Evolutionary conservation across 2,113 vertebrate genomes (phyloP).

Genomic region (Lipophrys pholis): DNA sequence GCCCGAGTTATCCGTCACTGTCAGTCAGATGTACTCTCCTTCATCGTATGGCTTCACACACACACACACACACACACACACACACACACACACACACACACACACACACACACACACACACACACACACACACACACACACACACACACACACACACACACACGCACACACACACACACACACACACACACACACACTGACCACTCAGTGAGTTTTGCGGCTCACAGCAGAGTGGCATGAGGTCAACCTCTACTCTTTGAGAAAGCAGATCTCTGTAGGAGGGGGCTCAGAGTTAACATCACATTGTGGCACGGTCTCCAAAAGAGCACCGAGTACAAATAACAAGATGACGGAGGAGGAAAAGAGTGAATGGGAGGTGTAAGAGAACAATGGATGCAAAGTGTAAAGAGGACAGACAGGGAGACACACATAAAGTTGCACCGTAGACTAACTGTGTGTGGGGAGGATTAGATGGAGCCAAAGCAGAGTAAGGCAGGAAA

Average conservation of each 20-base stretch:
- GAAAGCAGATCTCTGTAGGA: slow-evolving; percentile 28
- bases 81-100: background rate
- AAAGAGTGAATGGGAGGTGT: slow-evolving; percentile 10
- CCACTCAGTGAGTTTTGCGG: slow-evolving; percentile 14
- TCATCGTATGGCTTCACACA: slow-evolving; percentile 12
- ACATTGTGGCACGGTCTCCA: slow-evolving; percentile 38
- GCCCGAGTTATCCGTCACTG: slow-evolving; percentile 32
- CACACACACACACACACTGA: slow-evolving; percentile 23
- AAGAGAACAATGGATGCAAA: background rate
- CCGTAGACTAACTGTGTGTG: slow-evolving; percentile 39
- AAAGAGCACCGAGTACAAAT: slow-evolving; percentile 37
- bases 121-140: background rate
- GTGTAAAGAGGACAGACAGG: slow-evolving; percentile 1
- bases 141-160: background rate
- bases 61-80: background rate
- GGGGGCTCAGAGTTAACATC: slow-evolving; percentile 48
- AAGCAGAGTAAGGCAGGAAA: slow-evolving; percentile 52
- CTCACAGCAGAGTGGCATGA: slow-evolving; percentile 24
- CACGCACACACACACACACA: background rate
- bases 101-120: slow-evolving; percentile 14
- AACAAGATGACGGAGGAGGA: slow-evolving; percentile 32
- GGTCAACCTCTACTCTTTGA: slow-evolving; percentile 38
- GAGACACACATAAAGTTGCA: slow-evolving; percentile 13
- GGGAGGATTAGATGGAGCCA: slow-evolving; percentile 41
- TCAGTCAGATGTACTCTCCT: slow-evolving; percentile 11